phyloP scores from a whole-genome alignment of 2,888 invertebrate genomes.

The Flexamia atlantica region DNA sequence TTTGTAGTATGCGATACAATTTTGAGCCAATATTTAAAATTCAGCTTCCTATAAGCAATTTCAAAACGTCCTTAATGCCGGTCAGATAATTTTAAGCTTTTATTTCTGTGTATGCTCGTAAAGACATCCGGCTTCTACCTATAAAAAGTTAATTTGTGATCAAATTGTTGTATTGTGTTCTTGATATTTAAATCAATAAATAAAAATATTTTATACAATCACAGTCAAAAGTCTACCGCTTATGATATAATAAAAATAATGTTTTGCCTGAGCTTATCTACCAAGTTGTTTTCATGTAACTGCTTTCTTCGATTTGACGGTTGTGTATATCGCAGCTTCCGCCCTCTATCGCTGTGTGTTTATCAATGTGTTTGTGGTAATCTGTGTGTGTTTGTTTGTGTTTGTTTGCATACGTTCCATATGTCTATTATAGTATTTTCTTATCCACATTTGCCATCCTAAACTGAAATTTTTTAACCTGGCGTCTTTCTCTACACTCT shows the following conservation, averaged over 20 bases:
- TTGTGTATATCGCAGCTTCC: constrained; percentile 41
- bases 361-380: constrained; percentile 48
- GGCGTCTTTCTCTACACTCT: background rate
- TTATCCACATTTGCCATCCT: background rate
- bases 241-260: background rate
- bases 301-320: constrained; percentile 6
- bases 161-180: background rate
- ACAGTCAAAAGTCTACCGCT: background rate
- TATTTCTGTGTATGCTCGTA: background rate
- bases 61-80: background rate
- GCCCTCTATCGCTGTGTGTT: constrained; percentile 30
- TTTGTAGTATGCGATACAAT: background rate
- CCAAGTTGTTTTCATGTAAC: background rate
- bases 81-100: background rate
- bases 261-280: constrained; percentile 30
- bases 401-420: constrained; percentile 29
- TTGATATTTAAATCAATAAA: background rate
- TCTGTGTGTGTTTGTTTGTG: constrained; percentile 37
- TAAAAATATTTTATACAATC: background rate
- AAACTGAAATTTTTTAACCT: background rate
- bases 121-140: background rate
- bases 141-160: background rate
- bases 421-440: constrained; percentile 10
- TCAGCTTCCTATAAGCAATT: background rate
- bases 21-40: background rate